These are phyloP conservation scores for Eonycteris spelaea DNA, from an alignment of 2,113 vertebrate genomes.

Conservation along the genomic window DNA sequence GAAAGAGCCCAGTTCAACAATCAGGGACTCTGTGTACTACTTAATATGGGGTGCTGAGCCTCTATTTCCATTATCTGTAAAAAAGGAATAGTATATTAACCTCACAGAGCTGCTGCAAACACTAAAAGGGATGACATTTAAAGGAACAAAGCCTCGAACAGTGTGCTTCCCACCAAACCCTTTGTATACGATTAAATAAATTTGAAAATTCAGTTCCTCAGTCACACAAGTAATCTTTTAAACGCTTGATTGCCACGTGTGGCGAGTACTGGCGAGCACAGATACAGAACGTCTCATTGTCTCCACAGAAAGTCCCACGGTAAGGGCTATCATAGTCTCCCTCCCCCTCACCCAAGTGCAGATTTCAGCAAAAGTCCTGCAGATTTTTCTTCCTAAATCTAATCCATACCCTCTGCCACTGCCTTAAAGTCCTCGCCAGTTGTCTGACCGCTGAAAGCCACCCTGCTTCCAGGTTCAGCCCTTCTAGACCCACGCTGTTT, in stretches of 20 bases:
- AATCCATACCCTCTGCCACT: background rate
- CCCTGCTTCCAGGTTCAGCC: background rate
- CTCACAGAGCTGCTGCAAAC: background rate
- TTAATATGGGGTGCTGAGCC: background rate
- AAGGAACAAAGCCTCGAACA: background rate
- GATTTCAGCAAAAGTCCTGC: background rate
- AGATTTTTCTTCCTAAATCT: background rate
- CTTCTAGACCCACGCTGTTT: background rate
- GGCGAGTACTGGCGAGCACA: background rate
- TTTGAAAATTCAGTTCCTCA: background rate
- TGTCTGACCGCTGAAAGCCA: too few species aligned
- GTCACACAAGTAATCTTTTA: background rate
- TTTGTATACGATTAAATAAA: background rate
- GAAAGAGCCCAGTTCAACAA: too few species aligned
- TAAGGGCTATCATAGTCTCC: accelerated
- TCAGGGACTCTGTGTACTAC: accelerated
- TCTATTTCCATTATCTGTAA: background rate
- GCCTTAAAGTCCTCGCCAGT: background rate
- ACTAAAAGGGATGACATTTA: background rate
- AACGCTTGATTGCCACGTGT: accelerated
- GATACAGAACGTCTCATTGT: accelerated
- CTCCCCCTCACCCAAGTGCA: background rate
- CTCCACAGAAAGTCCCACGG: background rate
- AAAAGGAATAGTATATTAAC: accelerated
- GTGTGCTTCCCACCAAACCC: background rate